These are phyloP conservation scores for Theodoxus fluviatilis DNA, from an alignment of 2,888 invertebrate genomes.

Conservation along the genomic window DNA sequence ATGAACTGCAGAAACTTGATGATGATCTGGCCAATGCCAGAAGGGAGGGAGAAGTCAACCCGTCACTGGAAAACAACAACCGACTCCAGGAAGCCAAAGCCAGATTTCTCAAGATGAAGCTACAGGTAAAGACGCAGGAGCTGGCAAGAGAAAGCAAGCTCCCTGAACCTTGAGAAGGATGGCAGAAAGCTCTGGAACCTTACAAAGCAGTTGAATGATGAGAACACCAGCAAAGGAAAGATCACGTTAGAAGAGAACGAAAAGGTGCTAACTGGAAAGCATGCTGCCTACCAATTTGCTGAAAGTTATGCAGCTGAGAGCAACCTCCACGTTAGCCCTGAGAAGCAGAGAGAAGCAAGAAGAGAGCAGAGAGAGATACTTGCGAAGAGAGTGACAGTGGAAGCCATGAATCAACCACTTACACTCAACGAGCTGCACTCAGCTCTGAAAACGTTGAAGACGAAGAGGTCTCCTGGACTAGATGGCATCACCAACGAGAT, in stretches of 20 bases:
- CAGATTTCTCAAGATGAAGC: slow-evolving; percentile 4
- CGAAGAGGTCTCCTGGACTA: too few species aligned
- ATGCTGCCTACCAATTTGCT: slow-evolving; percentile 7
- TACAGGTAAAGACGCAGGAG: slow-evolving; percentile 7
- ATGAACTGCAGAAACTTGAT: slow-evolving; percentile 5
- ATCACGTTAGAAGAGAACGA: slow-evolving; percentile 9
- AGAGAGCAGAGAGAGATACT: not conserved
- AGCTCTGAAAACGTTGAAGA: too few species aligned
- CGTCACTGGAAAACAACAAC: slow-evolving; percentile 11
- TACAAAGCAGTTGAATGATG: slow-evolving; percentile 13
- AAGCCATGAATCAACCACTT: not conserved
- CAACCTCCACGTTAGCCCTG: not conserved
- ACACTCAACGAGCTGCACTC: too few species aligned
- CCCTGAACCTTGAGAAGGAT: slow-evolving; percentile 12
- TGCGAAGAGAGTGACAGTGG: not conserved
- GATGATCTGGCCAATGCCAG: slow-evolving; percentile 10
- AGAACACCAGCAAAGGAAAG: slow-evolving; percentile 12
- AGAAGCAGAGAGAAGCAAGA: not conserved
- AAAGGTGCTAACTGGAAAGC: not conserved
- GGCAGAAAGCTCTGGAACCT: not conserved
- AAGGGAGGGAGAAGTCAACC: slow-evolving; percentile 10
- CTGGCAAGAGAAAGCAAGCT: slow-evolving; percentile 16
- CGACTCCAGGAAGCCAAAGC: slow-evolving; percentile 21
- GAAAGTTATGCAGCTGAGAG: not conserved
- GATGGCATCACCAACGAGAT: too few species aligned